Conservation (phyloP, 2,113 vertebrate species). For the Crotalus tigris region DNA sequence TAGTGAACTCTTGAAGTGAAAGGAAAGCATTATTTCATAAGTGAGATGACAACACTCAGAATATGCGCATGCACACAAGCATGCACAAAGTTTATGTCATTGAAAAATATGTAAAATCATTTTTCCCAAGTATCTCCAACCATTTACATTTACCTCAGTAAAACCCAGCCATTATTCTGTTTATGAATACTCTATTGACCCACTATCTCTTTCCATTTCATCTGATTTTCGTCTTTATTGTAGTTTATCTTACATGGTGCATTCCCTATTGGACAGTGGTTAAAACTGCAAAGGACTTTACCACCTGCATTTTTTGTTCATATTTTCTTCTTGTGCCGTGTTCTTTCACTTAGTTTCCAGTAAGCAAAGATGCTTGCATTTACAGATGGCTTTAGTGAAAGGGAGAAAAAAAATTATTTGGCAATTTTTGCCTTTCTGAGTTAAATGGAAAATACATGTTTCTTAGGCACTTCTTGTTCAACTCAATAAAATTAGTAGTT, state of each 20-base stretch:
- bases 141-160: background rate
- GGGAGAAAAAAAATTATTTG: background rate
- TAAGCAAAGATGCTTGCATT: slow-evolving; percentile 9
- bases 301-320: background rate
- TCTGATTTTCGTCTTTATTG: too few species aligned
- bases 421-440: background rate
- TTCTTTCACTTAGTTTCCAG: background rate
- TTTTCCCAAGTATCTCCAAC: background rate
- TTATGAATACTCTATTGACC: background rate
- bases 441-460: background rate
- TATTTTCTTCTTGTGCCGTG: background rate
- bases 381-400: background rate
- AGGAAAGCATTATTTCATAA: background rate
- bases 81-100: background rate
- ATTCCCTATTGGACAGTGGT: background rate
- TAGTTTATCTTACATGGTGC: background rate
- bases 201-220: background rate
- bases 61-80: background rate
- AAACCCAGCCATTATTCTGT: background rate
- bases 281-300: background rate
- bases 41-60: background rate
- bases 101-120: background rate
- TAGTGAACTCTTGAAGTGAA: background rate
- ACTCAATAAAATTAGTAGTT: background rate
- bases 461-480: background rate